Conservation (phyloP, 1,140 invertebrate genomes). For the Lasioglossum albipes region DNA sequence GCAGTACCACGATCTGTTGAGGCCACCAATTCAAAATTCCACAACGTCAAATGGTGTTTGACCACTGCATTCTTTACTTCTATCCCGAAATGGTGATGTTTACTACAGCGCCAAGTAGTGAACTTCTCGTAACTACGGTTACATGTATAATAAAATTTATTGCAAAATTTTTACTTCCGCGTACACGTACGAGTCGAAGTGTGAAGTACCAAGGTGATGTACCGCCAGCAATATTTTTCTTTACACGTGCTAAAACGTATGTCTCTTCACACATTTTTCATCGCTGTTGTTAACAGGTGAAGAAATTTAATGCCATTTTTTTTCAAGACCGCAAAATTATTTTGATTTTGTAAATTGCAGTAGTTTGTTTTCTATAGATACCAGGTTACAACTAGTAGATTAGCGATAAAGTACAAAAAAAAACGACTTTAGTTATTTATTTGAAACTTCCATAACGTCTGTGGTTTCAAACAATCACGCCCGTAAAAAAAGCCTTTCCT, state of each 20-base stretch:
- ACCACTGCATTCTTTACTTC: slow-evolving; percentile 70
- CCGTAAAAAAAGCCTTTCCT: not conserved
- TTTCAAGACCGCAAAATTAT: slow-evolving; percentile 3
- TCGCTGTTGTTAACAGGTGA: slow-evolving; percentile 13
- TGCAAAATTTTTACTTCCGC: slow-evolving; percentile 24
- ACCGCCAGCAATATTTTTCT: slow-evolving; percentile 9
- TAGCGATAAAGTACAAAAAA: not conserved
- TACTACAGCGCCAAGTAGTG: slow-evolving; percentile 53
- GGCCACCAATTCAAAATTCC: slow-evolving; percentile 81
- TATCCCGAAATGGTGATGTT: slow-evolving; percentile 63
- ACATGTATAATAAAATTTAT: slow-evolving; percentile 24
- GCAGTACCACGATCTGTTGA: slow-evolving; percentile 92
- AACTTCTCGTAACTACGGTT: slow-evolving; percentile 27
- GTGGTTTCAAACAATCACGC: not conserved
- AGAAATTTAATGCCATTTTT: slow-evolving; percentile 16
- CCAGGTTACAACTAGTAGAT: slow-evolving; percentile 2
- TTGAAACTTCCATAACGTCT: not conserved
- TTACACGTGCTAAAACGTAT: not conserved
- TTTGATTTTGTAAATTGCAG: slow-evolving; percentile 34
- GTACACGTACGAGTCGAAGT: slow-evolving; percentile 24
- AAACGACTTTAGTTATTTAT: slow-evolving; percentile 6
- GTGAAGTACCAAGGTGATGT: slow-evolving; percentile 18
- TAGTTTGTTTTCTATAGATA: slow-evolving; percentile 10
- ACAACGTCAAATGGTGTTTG: slow-evolving; percentile 77
- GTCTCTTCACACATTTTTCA: slow-evolving; percentile 4